Evolutionary conservation across 2,888 invertebrate genomes (phyloP).

Genomic region (Pseudococcus jackbeardsleyi): DNA sequence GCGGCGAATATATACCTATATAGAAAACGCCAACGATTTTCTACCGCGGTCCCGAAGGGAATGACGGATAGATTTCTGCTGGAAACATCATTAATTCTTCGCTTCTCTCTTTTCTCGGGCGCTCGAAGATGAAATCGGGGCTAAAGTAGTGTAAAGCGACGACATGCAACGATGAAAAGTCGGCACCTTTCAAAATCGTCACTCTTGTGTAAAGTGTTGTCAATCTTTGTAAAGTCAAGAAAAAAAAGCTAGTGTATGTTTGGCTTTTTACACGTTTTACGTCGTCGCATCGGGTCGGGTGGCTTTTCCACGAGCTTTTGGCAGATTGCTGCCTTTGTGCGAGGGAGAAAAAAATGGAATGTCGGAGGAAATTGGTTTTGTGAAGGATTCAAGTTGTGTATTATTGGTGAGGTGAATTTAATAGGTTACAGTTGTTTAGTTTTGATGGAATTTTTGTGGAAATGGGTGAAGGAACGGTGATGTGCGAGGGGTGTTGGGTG

Average conservation of each 20-base stretch:
- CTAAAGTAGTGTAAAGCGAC: constrained; percentile 15
- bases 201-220: constrained; percentile 39
- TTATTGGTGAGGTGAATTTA: background rate
- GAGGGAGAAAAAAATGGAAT: constrained; percentile 9
- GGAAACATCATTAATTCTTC: constrained; percentile 57
- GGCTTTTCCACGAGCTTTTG: background rate
- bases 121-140: background rate
- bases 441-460: background rate
- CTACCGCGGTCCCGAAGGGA: constrained; percentile 49
- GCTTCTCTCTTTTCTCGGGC: background rate
- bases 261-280: constrained; percentile 6
- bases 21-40: constrained; percentile 55
- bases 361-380: background rate
- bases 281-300: background rate
- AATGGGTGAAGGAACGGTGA: background rate
- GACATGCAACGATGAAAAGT: constrained; percentile 14
- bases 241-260: constrained; percentile 19
- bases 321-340: constrained; percentile 11
- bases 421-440: background rate
- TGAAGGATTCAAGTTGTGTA: background rate
- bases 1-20: background rate
- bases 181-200: constrained; percentile 48
- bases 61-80: constrained; percentile 58
- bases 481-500: too few species aligned
- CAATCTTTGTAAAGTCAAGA: constrained; percentile 39